Conservation (phyloP, 2,113 vertebrate species). For the Pedionomus torquatus region DNA sequence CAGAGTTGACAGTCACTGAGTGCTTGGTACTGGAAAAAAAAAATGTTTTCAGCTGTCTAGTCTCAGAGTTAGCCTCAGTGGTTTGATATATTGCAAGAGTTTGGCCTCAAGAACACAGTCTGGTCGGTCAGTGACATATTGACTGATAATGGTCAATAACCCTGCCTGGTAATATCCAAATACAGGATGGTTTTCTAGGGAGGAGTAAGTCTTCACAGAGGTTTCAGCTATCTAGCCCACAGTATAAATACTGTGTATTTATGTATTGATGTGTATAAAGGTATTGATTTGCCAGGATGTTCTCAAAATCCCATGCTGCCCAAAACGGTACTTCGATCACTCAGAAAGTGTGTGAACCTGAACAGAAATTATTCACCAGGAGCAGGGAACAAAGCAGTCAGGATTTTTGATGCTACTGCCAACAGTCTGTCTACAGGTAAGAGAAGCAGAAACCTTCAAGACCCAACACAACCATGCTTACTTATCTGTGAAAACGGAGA, state of each 20-base stretch:
- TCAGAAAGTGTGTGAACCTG: not conserved
- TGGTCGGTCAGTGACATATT: not conserved
- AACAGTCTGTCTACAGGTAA: not conserved
- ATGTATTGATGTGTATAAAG: not conserved
- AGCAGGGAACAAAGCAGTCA: not conserved
- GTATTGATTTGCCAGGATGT: not conserved
- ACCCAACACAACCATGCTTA: not conserved
- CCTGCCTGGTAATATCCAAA: not conserved
- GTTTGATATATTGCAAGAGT: not conserved
- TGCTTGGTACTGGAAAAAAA: not conserved
- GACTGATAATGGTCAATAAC: not conserved
- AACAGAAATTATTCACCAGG: not conserved
- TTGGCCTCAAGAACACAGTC: not conserved
- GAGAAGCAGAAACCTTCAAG: not conserved
- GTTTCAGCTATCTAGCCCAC: not conserved
- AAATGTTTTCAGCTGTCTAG: not conserved
- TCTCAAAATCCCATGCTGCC: not conserved
- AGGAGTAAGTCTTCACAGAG: not conserved
- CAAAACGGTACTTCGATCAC: fast-evolving
- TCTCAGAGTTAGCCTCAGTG: not conserved
- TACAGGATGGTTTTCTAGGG: not conserved
- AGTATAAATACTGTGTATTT: not conserved
- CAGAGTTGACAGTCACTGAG: not conserved
- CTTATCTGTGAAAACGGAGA: not conserved
- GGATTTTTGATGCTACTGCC: not conserved